Evolutionary conservation across 2,113 vertebrate genomes (phyloP), one percentile per base, ranked within the genome.

Genomic region (Gopherus flavomarginatus): DNA sequence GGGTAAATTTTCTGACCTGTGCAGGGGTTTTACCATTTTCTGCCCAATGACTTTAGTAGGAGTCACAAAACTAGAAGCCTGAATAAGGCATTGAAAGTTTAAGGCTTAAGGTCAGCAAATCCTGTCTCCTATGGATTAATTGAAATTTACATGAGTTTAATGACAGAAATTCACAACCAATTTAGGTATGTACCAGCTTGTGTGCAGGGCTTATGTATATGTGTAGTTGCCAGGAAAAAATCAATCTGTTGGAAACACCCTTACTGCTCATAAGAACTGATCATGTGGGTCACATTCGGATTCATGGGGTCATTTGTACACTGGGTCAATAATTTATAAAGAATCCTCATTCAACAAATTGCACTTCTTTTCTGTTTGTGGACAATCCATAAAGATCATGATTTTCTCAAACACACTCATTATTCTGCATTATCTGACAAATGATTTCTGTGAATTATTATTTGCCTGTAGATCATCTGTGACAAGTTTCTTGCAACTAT

Each of bases 331-430:
- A 88, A 52, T 95, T 90, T 95, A 93, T 88, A 95, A 93, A 96
- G 94, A 97, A 96, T 95, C 94, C 94, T 94, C 83, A 93, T 96
- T 91, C 81, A 94, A 93, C 19, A 91, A 90, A 95, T 88, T 96
- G 87, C 89, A 87, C 26, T 7, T 91, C 80, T 65, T 96, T 81
- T 13, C 57, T 54, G 22, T 79, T 38, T 93, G 90, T 81, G 65
- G 95, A 90, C 88, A 57, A 79, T 88, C 81, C 81, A 87, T 53
- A 93, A 85, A 81, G 90, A 95, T 96, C 94, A 94, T 95, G 91
- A 78, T 97, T 97, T 97, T 87, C 65, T 96, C 87, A 95, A 88
- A 65, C 17, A 2, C 81, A 82, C 88, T 65, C 75, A 90, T 95
- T 91, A 95, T 91, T 90, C 94, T 90, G 78, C 35, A 94, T 89